phyloP scores from a whole-genome alignment of 2,113 vertebrate species.

The Pachycephala philippinensis region DNA sequence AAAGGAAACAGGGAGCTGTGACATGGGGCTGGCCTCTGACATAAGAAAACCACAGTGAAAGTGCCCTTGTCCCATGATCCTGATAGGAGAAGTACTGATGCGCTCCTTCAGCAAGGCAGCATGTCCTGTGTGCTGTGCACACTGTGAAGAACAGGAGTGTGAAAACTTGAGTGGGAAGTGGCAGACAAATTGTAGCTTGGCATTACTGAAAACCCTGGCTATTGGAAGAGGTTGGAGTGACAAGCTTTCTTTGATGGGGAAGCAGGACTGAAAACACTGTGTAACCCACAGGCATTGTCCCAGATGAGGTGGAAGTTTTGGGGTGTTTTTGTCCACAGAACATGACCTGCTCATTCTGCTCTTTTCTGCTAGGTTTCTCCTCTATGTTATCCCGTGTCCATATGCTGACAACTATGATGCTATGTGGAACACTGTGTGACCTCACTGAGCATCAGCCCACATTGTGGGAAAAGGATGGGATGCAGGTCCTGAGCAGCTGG shows the following conservation, averaged over 20 bases:
- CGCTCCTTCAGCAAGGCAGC: background rate
- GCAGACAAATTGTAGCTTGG: background rate
- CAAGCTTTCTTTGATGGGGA: background rate
- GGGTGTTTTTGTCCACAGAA: background rate
- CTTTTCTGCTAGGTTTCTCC: background rate
- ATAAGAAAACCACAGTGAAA: background rate
- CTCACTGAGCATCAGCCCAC: background rate
- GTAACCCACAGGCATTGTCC: background rate
- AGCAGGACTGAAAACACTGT: background rate
- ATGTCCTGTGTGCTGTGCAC: background rate
- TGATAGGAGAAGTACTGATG: background rate
- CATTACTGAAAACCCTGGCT: background rate
- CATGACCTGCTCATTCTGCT: background rate
- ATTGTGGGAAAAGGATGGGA: background rate
- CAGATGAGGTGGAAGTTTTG: background rate
- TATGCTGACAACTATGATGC: background rate
- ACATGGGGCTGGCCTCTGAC: background rate
- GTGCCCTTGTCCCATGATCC: background rate
- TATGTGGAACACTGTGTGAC: background rate
- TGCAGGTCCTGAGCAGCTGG: background rate
- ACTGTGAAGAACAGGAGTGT: background rate
- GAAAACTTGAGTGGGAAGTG: background rate
- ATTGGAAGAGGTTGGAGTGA: background rate
- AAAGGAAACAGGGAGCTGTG: background rate
- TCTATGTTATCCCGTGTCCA: rapidly evolving